Evolutionary conservation across 2,888 invertebrate species (phyloP).

Genomic region (Drosophila yooni): DNA sequence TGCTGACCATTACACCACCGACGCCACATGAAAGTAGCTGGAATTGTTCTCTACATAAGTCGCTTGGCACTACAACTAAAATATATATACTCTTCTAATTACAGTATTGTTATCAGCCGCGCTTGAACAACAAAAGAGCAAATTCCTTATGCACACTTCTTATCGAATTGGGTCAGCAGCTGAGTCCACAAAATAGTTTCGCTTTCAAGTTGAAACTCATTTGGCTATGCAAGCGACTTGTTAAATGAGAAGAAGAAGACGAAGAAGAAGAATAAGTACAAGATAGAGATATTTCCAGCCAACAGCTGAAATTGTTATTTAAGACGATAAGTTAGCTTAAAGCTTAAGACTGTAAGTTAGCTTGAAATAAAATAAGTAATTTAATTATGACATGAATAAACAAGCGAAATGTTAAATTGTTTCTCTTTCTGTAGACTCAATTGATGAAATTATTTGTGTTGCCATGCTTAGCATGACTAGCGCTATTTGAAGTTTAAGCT

Average conservation of each 20-base stretch:
- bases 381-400: neutral
- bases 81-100: conserved; percentile 4
- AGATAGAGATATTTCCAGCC: neutral
- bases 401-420: neutral
- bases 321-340: neutral
- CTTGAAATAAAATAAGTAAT: neutral
- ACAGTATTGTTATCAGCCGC: conserved; percentile 12
- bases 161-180: conserved; percentile 62
- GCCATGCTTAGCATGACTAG: neutral
- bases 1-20: conserved; percentile 86
- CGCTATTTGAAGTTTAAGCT: conserved; percentile 7
- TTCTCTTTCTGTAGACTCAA: neutral
- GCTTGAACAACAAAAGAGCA: conserved; percentile 6
- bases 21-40: conserved; percentile 65
- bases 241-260: neutral
- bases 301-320: neutral
- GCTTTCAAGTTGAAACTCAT: neutral
- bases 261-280: neutral
- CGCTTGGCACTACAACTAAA: neutral
- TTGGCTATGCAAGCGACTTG: neutral
- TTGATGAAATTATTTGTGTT: neutral
- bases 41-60: conserved; percentile 7
- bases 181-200: neutral
- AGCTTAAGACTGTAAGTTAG: fast-evolving
- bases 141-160: conserved; percentile 22